Evolutionary conservation across 1,140 invertebrate genomes (phyloP).

Genomic region (Drosophila navojoa): DNA sequence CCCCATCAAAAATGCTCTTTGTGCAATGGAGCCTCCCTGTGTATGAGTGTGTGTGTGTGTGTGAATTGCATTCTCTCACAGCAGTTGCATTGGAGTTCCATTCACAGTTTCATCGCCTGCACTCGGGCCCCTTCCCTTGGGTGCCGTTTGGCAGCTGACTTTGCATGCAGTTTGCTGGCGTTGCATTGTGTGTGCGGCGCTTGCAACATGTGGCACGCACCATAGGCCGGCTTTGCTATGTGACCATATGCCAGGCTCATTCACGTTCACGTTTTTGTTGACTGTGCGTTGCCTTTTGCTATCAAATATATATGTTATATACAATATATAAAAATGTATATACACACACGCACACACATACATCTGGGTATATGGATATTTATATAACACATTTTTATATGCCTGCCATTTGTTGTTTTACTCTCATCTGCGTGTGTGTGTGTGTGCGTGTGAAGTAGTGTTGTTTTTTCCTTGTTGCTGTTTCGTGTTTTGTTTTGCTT

Average conservation of each 20-base stretch:
- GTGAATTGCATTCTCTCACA: conserved; percentile 11
- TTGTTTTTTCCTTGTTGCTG: conserved; percentile 42
- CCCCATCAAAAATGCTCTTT: conserved; percentile 47
- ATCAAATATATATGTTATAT: conserved; percentile 40
- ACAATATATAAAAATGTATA: conserved; percentile 18
- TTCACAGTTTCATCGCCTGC: conserved; percentile 35
- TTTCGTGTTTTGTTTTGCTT: conserved; percentile 48
- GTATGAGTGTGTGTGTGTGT: conserved; percentile 5
- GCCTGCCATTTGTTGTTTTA: conserved; percentile 42
- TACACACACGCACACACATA: neutral
- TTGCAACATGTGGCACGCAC: conserved; percentile 79
- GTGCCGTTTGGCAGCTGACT: conserved; percentile 41
- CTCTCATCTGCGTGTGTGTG: neutral
- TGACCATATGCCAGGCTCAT: conserved; percentile 42
- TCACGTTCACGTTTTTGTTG: conserved; percentile 39
- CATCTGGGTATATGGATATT: conserved; percentile 56
- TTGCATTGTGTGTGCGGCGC: conserved; percentile 48
- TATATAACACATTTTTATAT: conserved; percentile 81
- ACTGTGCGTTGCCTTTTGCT: conserved; percentile 39
- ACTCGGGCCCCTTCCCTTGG: conserved; percentile 23
- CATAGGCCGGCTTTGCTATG: conserved; percentile 68
- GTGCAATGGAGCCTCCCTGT: neutral
- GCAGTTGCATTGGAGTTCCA: conserved; percentile 40
- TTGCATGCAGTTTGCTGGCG: conserved; percentile 58
- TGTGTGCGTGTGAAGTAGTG: conserved; percentile 37